Base-by-base conservation (phyloP, 1,140 invertebrate species). In the Cotesia vestalis region DNA sequence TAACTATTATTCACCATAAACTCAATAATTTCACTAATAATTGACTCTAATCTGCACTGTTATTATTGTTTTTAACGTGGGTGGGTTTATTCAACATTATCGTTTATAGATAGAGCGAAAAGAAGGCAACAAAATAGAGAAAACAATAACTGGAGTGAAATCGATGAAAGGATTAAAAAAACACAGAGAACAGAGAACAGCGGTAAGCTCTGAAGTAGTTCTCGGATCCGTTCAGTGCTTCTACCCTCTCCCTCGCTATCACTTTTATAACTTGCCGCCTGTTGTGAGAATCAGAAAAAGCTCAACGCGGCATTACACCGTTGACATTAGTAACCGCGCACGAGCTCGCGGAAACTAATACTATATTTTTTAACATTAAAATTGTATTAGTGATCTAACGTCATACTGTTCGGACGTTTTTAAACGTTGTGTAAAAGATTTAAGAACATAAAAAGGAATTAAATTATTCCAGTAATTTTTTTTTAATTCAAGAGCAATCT, bases 121-220 rank as follows among this genome's bases (percentile, higher is more conserved):
- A 20, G 35, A 40, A 63, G 14, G 52, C 3, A 6, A 11, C 4
- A 51, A 36, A 5, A 17, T 53, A 36, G 14, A 53, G 61, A 17
- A 61, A 62, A 57, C 40, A 35, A 38, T 35, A 12, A 46, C 57
- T 17, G 17, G 71, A 67, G 69, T 78, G 76, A 78, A 79, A 79
- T 79, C 78, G 76, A 79, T 79, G 78, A 64, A 64, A 77, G 51
- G 63, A 46, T 40, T 20, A 52, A 51, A 70, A 74, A 73, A 59
- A 27, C 20, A 67, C 64, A 63, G 62, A 69, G 68, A 34, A 74
- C 74, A 76, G 77, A 72, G 74, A 77, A 62, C 64, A 75, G 74
- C 66, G 71, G 75, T 72, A 9, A 57, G 51, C 17, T 76, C 67
- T 34, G 64, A 74, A 75, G 17, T 72, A 60, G 57, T 11, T 3